phyloP scores from a whole-genome alignment of 2,113 vertebrate genomes.

The Pelecanoides urinatrix region DNA sequence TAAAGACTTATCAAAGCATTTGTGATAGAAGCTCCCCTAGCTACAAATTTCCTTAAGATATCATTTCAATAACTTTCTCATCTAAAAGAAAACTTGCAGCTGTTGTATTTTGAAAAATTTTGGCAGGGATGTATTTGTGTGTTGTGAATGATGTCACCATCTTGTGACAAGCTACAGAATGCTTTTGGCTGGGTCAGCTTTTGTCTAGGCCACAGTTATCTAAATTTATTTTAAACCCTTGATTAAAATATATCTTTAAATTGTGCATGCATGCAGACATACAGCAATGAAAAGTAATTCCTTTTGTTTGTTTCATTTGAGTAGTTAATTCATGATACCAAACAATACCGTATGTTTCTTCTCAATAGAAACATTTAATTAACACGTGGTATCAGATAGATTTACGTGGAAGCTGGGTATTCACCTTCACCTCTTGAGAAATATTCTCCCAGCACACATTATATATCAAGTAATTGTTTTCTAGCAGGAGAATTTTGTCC shows the following conservation, averaged over 20 bases:
- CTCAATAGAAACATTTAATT: background rate
- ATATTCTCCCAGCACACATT: background rate
- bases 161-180: constrained; percentile 54
- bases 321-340: background rate
- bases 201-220: constrained; percentile 1
- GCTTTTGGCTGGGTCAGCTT: constrained; percentile 7
- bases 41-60: background rate
- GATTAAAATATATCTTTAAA: background rate
- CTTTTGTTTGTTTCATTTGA: background rate
- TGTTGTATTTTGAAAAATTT: constrained; percentile 37
- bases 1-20: background rate
- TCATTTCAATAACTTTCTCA: background rate
- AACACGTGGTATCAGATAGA: background rate
- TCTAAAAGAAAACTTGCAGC: constrained; percentile 43
- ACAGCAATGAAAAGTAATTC: background rate
- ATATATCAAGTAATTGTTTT: background rate
- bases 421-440: background rate
- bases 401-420: background rate
- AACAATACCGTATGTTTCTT: background rate
- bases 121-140: constrained; percentile 24
- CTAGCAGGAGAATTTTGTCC: background rate
- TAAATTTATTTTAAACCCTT: background rate
- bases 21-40: background rate
- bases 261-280: background rate
- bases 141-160: constrained; percentile 45